Evolutionary conservation across 2,888 invertebrate genomes (phyloP), one percentile per base, ranked within the genome.

Genomic region (Euplexia lucipara): DNA sequence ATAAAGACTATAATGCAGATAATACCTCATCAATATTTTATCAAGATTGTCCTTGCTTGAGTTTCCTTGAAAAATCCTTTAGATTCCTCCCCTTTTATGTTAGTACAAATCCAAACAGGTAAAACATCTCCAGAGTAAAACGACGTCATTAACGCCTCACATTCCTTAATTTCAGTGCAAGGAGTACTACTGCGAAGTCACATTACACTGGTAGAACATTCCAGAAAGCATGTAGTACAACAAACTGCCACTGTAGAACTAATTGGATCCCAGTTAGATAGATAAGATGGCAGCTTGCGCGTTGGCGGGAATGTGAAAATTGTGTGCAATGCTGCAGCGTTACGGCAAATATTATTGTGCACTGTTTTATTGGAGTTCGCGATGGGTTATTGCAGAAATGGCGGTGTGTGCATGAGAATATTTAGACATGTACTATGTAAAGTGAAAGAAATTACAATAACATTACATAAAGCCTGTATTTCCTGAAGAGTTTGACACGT

Each of bases 181-280:
- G 41, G 18, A 35, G 20, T 32, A 32, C 47, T 68, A 26, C 26
- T 26, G 3, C 32, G 16, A 30, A 41, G 35, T 20, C 54, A 61
- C 32, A 14, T 58, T 39, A 37, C 71, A 32, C 35, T 32, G 7
- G 54, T 59, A 32, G 65, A 65, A 59, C 65, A 71, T 71, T 65
- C 72, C 54, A 65, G 41, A 63, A 34, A 54, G 44, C 62, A 18
- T 49, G 32, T n/a, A 54, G 20, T 63, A 63, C n/a, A 47, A 18
- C 63, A 52, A 53, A 49, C 58, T 71, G 59, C 44, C 26, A 71
- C 49, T 56, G 65, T 37, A 51, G 41, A 65, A 71, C 70, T 75
- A 75, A 72, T 76, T 76, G 76, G 64, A 71, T 68, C 60, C 60
- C 56, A 48, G 70, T 69, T 73, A 48, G 44, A 54, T 64, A 49